Base-by-base conservation (phyloP, 1,140 invertebrate species). In the Drosophila cardini region DNA sequence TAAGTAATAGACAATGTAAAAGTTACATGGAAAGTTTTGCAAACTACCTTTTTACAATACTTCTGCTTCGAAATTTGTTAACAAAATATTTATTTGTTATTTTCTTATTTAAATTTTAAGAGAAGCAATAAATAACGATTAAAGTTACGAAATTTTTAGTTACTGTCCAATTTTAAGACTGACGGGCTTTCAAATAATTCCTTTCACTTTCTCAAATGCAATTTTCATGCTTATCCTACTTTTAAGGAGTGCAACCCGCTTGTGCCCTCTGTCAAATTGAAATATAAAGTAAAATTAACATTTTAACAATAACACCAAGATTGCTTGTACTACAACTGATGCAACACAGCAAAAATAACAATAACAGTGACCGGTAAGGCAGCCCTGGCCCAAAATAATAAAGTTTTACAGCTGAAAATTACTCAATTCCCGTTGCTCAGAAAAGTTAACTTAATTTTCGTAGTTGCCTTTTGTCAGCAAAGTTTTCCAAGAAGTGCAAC, bases 381-480 rank as follows among this genome's bases (percentile, higher is more conserved):
- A 61, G 61, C 65, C 55, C 63, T 77, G 60, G 64, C 72, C 67
- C 67, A 79, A 80, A 84, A 84, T 84, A 85, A 85, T 85, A 85
- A 85, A 85, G 81, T 85, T 85, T 85, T 85, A 85, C 81, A 76
- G 81, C 77, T 85, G 77, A 85, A 85, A 85, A 85, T 85, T 85
- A 85, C 81, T 85, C 81, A 85, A 85, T 85, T 85, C 81, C 81
- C 81, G 81, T 85, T 85, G 77, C 81, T 83, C 69, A 69, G 79
- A 80, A 80, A 80, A 85, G 81, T 85, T 85, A 85, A 85, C 81
- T 85, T 85, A 85, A 85, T 85, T 85, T 85, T 80, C 72, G 81
- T 74, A 80, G 81, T 78, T 80, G 81, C 77, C 81, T 85, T 85
- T 85, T 84, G 81, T 85, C 55, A 48, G 46, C 58, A 84, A 83